Conservation (phyloP, 2,888 invertebrate genomes). For the Abrostola triplasia region DNA sequence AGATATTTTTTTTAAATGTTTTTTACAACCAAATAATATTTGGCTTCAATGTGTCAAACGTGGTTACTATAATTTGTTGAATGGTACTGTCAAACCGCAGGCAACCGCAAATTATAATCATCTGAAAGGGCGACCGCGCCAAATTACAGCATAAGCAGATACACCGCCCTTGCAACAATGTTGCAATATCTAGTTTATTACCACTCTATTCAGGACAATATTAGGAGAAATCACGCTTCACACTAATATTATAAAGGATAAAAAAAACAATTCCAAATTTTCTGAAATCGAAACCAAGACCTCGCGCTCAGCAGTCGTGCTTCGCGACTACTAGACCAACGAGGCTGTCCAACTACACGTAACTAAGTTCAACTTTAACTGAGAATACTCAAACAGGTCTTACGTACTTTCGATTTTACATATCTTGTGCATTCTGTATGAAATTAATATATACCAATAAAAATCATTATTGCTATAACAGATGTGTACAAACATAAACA, state of each 20-base stretch:
- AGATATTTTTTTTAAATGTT: no score
- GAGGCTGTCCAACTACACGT: no score
- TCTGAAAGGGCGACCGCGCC: constrained; percentile 23
- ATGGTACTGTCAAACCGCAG: constrained; percentile 7
- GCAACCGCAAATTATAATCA: constrained; percentile 32
- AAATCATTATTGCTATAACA: no score
- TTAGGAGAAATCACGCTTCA: no score
- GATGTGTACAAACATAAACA: no score
- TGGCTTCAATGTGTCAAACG: neutral
- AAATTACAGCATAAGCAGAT: constrained; percentile 9
- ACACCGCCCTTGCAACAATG: constrained; percentile 9
- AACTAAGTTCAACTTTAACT: neutral
- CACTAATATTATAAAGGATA: no score
- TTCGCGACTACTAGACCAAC: no score
- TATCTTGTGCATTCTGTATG: constrained; percentile 1
- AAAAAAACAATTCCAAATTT: no score
- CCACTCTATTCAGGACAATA: neutral
- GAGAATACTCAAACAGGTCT: constrained; percentile 28
- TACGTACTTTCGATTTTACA: constrained; percentile 32
- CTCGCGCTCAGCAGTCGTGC: no score
- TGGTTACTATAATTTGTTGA: constrained; percentile 17
- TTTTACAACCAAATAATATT: no score
- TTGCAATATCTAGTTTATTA: neutral
- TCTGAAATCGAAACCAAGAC: no score
- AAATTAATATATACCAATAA: neutral